These are phyloP conservation scores for Netelia fuscicornis DNA, from an alignment of 2,888 invertebrate genomes.

Conservation along the genomic window DNA sequence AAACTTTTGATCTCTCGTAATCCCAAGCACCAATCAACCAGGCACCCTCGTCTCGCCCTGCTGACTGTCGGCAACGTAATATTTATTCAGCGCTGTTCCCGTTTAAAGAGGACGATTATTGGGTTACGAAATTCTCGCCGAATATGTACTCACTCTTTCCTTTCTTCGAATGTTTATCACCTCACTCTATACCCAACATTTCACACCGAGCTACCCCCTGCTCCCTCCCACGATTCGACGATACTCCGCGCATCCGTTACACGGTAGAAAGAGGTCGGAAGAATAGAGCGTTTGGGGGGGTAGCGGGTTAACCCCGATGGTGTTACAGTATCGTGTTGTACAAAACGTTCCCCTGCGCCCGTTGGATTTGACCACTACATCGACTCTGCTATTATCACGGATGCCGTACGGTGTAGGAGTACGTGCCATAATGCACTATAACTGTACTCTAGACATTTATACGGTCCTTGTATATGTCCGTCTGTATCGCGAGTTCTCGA, in stretches of 20 bases:
- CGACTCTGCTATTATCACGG: slow-evolving; percentile 2
- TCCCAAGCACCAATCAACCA: not conserved
- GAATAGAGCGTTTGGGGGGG: too few species aligned
- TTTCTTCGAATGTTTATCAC: not conserved
- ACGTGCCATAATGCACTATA: slow-evolving; percentile 8
- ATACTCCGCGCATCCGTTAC: slow-evolving; percentile 22
- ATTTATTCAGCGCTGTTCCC: slow-evolving; percentile 7
- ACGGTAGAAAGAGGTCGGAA: not conserved
- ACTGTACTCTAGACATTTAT: not conserved
- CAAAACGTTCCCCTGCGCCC: slow-evolving; percentile 39
- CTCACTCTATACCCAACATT: not conserved
- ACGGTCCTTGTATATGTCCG: not conserved
- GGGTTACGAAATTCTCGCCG: slow-evolving; percentile 1
- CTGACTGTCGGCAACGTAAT: not conserved
- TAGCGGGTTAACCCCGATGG: slow-evolving; percentile 38
- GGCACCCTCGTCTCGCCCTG: not conserved
- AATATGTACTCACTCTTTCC: slow-evolving; percentile 37
- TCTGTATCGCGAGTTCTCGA: slow-evolving; percentile 13
- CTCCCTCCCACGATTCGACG: not conserved
- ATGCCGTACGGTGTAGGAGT: not conserved
- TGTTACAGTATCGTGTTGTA: slow-evolving; percentile 64
- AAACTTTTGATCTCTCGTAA: not conserved
- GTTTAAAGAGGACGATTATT: slow-evolving; percentile 17
- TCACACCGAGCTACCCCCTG: not conserved
- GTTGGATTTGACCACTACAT: slow-evolving; percentile 49